Evolutionary conservation across 23 tunicate species (phyloP), one percentile per base, ranked within the genome.

Genomic region (Trididemnum clinides): DNA sequence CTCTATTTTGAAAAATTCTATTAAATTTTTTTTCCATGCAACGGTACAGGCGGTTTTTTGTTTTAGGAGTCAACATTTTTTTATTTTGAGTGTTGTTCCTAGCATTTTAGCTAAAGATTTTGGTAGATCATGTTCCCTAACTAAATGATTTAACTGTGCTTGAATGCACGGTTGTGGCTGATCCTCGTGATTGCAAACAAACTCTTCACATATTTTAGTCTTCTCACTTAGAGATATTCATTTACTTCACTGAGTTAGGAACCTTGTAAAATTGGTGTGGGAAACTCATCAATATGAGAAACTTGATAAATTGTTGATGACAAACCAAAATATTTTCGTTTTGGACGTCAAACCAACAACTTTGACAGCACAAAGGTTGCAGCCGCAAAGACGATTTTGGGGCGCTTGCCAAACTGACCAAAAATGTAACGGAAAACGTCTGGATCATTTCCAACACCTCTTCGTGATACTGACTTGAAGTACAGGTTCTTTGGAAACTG

Each of bases 121-220:
- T 12, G n/a, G n/a, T n/a, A 59, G 69, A 59, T 59, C 69, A 69
- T 5, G 39, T 31, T 69, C 37, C 76, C 76, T 69, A 4, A 69
- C 76, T 69, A 69, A 69, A 21, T 69, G 37, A 69, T 69, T 69
- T 37, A 59, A 69, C 76, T 69, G 37, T 69, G 76, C 35, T 69
- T 69, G 76, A 69, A 37, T 32, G 21, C 28, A 69, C 76, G 31
- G 37, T 69, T 32, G 76, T 10, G n/a, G 76, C 36, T 33, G 37
- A 69, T 69, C 76, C 28, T 69, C 31, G 37, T 69, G 76, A 69
- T 21, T 62, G 69, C 23, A 62, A 25, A 62, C 25, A 62, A 62
- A 62, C 27, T 62, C 69, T 62, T 62, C 69, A 44, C 54, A 44
- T 15, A 15, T 10, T 44, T n/a, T 15, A 44, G 12, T 44, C 54